Percentiles rank a stretch among this genome's conserved stretches.
Conservation (phyloP, 2,888 invertebrate genomes). For the Polydrusus cervinus region DNA sequence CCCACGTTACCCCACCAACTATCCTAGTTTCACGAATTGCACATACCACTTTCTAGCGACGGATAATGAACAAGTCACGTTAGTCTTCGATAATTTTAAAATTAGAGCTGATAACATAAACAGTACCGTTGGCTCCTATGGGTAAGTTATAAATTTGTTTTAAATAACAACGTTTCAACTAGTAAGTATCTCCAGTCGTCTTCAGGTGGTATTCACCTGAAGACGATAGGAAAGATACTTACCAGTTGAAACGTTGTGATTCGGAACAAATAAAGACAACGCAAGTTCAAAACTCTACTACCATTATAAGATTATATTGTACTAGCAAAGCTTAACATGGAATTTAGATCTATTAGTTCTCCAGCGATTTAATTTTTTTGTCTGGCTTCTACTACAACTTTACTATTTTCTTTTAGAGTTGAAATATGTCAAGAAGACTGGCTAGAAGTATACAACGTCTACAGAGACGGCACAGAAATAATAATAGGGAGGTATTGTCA, state of each 20-base stretch:
- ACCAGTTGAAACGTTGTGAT: too few species aligned
- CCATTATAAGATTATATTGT: too few species aligned
- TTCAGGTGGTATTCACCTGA: too few species aligned
- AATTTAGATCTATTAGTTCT: too few species aligned
- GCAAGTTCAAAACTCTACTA: too few species aligned
- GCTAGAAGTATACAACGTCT: conserved; percentile 94
- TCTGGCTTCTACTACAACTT: conserved; percentile 5
- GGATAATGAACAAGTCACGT: conserved; percentile 90
- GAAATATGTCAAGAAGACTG: conserved; percentile 92
- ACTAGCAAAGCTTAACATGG: too few species aligned
- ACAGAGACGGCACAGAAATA: conserved; percentile 86
- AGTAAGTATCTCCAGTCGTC: too few species aligned
- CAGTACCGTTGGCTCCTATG: conserved; percentile 83
- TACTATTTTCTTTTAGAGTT: conserved; percentile 72
- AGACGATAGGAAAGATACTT: too few species aligned
- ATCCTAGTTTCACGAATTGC: conserved; percentile 96
- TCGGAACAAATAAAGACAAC: too few species aligned
- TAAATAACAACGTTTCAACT: too few species aligned
- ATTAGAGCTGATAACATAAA: conserved; percentile 88
- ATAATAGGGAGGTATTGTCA: conserved; percentile 95
- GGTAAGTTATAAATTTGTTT: conserved; percentile 75
- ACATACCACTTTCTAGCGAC: conserved; percentile 92
- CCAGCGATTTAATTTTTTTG: too few species aligned
- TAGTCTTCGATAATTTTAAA: conserved; percentile 94
- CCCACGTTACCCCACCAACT: conserved; percentile 96